Evolutionary conservation across 2,113 vertebrate genomes (phyloP).

Genomic region (Talpa occidentalis): DNA sequence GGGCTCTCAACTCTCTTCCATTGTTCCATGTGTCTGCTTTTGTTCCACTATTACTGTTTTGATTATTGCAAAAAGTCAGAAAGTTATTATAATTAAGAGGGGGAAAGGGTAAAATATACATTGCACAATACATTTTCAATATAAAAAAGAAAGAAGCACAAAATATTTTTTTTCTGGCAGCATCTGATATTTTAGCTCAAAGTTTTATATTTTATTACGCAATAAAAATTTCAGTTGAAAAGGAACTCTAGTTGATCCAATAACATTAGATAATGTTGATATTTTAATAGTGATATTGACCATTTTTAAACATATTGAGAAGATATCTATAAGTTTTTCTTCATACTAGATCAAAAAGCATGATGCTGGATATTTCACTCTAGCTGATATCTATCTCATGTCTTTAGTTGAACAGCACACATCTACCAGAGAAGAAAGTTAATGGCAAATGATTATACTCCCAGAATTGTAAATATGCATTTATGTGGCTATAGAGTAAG

Average conservation of each 20-base stretch:
- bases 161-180: background rate
- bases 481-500: background rate
- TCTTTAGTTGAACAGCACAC: constrained; percentile 21
- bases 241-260: background rate
- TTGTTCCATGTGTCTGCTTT: too few species aligned
- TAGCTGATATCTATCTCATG: background rate
- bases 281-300: background rate
- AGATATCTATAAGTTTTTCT: background rate
- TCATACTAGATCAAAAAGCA: background rate
- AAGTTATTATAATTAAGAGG: constrained; percentile 21
- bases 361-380: background rate
- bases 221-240: constrained; percentile 40
- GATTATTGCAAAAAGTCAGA: background rate
- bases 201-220: background rate
- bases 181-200: background rate
- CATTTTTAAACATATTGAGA: background rate
- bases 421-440: background rate
- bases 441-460: constrained; percentile 60
- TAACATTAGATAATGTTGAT: background rate
- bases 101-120: background rate
- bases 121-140: background rate
- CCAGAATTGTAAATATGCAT: background rate
- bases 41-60: too few species aligned
- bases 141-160: background rate
- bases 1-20: too few species aligned